Conservation (phyloP, 2,888 invertebrate species). For the Drosophila heteroneura region DNA sequence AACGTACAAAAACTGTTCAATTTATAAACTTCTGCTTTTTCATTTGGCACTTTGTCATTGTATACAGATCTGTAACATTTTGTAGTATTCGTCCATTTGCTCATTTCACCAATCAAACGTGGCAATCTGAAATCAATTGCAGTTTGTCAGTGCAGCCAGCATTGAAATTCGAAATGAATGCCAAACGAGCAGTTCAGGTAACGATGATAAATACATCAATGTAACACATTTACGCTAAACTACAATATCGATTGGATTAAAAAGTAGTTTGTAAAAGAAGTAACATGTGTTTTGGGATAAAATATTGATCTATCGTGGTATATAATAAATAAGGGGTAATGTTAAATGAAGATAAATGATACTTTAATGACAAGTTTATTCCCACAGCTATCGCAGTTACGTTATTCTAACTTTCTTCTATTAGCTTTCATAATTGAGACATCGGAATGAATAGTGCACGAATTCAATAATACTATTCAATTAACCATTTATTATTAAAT, state of each 20-base stretch:
- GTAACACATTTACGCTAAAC: neutral
- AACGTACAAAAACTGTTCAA: conserved; percentile 53
- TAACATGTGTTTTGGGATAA: conserved; percentile 3
- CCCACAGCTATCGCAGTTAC: neutral
- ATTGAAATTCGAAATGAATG: conserved; percentile 30
- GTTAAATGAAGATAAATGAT: neutral
- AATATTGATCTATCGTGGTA: neutral
- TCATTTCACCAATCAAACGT: conserved; percentile 38
- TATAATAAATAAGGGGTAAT: too few relatives aligned
- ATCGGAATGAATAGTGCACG: neutral
- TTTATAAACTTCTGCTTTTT: conserved; percentile 47
- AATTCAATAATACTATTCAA: neutral
- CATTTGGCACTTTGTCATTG: conserved; percentile 58
- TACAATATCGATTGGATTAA: conserved; percentile 13
- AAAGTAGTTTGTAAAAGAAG: neutral
- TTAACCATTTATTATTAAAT: neutral
- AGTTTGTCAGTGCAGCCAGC: conserved; percentile 27
- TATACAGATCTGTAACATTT: conserved; percentile 47
- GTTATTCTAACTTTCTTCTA: neutral
- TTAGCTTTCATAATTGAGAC: neutral
- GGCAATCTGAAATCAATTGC: conserved; percentile 52
- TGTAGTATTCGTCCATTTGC: conserved; percentile 46
- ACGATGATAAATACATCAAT: conserved; percentile 9
- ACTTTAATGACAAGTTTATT: neutral
- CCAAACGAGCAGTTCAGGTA: conserved; percentile 13